phyloP scores from a whole-genome alignment of 2,888 invertebrate genomes.

The Helobdella robusta region DNA sequence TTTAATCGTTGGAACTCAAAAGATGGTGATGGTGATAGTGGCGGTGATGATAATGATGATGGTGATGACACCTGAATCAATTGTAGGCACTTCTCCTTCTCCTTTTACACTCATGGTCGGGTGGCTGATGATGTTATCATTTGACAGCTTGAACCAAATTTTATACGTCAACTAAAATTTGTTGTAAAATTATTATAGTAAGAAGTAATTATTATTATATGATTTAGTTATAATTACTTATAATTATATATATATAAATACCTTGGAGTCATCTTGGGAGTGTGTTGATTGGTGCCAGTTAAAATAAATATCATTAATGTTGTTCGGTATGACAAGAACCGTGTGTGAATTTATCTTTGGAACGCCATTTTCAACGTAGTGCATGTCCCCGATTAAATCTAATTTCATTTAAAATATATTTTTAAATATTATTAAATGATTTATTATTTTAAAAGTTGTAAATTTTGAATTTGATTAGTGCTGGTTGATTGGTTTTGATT shows the following conservation, averaged over 20 bases:
- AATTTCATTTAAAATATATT: not conserved
- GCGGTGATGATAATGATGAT: not conserved
- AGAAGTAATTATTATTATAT: not conserved
- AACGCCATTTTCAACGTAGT: constrained; percentile 17
- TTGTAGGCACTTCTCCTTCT: constrained; percentile 1
- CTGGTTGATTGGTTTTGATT: too few species aligned
- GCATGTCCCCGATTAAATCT: constrained; percentile 15
- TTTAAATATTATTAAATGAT: too few species aligned
- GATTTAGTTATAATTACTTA: not conserved
- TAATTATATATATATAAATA: constrained; percentile 7
- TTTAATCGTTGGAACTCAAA: not conserved
- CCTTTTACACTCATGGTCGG: not conserved
- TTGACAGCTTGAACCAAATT: constrained; percentile 15
- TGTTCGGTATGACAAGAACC: not conserved
- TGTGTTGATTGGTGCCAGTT: not conserved
- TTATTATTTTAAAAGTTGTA: too few species aligned
- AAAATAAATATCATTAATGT: constrained; percentile 16
- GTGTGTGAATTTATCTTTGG: not conserved
- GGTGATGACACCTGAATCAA: constrained; percentile 1
- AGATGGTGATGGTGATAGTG: not conserved
- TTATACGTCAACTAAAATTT: not conserved
- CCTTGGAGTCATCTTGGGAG: not conserved
- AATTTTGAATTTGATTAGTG: too few species aligned
- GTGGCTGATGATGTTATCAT: not conserved
- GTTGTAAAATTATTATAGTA: not conserved